Evolutionary conservation across 2,888 invertebrate species (phyloP), one percentile per base, ranked within the genome.

Genomic region (Uloborus plumipes): DNA sequence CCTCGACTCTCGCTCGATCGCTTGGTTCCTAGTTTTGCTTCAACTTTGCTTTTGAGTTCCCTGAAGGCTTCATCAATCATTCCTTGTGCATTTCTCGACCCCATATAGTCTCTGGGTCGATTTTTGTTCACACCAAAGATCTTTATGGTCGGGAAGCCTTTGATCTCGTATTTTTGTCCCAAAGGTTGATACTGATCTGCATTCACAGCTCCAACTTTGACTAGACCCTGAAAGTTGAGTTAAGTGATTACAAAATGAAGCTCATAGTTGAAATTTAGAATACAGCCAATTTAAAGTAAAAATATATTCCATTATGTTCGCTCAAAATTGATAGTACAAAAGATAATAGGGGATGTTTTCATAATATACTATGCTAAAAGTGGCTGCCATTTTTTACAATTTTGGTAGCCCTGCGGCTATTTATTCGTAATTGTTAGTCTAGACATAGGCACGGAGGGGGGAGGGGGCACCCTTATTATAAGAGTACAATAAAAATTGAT

Each of bases 71-170:
- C 94, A 87, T 98, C 96, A 26, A 95, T 93, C 87, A 99, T 92
- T 16, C 92, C 95, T 85, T 94, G 93, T 0, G 98, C 97, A 9
- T 94, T 94, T 87, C 99, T 92, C 67, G 92, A 92, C 0, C 97
- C 97, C 88, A 93, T 93, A 89, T 93, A 98, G 85, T 96, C 95
- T 53, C 92, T 92, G 7, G 97, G 96, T 84, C 92, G 93, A 70
- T 92, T 92, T 89, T 97, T 97, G 89, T 95, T 93, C 0, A 91
- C 91, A 16, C 94, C 94, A 89, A 99, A 98, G 64, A 99, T 93
- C 89, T 99, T 99, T 85, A 99, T 93, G 0, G 98, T 97, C 3
- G 99, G 99, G 89, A 98, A 99, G 69, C 99, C 98, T 86, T 92
- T 90, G 51, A 99, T 94, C 59, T 93, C 93, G 90, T 93, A 99